phyloP scores from a whole-genome alignment of 2,888 invertebrate species.

The Latheticus oryzae region DNA sequence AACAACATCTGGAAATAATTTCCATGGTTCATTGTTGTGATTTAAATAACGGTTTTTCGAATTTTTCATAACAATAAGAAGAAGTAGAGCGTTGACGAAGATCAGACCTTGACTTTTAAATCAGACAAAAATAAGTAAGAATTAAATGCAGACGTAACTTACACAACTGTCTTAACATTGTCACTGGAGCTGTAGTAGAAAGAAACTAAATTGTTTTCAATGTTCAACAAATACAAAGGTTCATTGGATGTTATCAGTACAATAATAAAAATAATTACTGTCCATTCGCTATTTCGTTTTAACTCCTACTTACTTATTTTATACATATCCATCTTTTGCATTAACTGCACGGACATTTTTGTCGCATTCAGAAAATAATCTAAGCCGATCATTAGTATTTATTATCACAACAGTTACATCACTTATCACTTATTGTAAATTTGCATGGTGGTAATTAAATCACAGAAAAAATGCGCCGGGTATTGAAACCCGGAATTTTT shows the following conservation, averaged over 20 bases:
- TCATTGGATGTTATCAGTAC: too few relatives aligned
- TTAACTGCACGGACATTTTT: conserved; percentile 56
- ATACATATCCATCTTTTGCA: conserved; percentile 58
- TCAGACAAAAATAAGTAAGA: conserved; percentile 4
- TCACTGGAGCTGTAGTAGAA: too few relatives aligned
- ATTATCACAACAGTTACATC: conserved; percentile 3
- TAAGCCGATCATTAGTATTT: conserved; percentile 56
- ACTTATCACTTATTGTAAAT: conserved; percentile 1
- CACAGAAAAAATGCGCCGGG: conserved; percentile 4
- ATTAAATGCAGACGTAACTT: conserved; percentile 1
- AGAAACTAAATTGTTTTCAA: too few relatives aligned
- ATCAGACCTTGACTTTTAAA: not conserved
- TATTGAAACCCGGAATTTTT: conserved; percentile 20
- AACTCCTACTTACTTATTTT: conserved; percentile 53
- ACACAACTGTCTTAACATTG: not conserved
- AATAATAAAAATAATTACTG: too few relatives aligned
- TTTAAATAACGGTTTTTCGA: conserved; percentile 19
- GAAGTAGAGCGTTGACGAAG: conserved; percentile 1
- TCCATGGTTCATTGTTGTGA: conserved; percentile 16
- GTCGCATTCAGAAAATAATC: conserved; percentile 59
- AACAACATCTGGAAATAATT: conserved; percentile 16
- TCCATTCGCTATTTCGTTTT: not conserved
- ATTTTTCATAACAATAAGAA: conserved; percentile 5
- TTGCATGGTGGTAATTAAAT: not conserved
- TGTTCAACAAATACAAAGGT: too few relatives aligned